Evolutionary conservation across 92 coral and sea anemone species (phyloP), one percentile per base, ranked within the genome.

Genomic region (Galaxea fascicularis): DNA sequence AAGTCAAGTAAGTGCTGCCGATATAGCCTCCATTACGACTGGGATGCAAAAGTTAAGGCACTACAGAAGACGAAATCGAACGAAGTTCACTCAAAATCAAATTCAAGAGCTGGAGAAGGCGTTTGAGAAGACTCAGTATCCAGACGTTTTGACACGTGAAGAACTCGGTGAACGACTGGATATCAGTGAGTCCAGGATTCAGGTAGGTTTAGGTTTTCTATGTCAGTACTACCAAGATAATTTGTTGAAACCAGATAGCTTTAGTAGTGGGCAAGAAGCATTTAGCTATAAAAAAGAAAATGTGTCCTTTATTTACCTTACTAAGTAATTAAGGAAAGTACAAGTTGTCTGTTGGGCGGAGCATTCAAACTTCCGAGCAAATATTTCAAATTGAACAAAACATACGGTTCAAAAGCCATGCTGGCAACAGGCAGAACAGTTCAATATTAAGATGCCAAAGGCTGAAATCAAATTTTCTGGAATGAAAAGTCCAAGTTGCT

Each of bases 141-240:
- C 92, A 22, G 92, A 89, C 44, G 88, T 89, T 14, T 44, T 83
- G 79, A 89, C 92, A 4, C 79, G 92, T 45, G 92, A 89, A 62
- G 92, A 89, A 56, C 79, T 89, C 44, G 92, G 89, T n/a, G 89
- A 89, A 16, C 80, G 93, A 80, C 77, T 90, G 59, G 77, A 86
- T 41, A 87, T 90, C 66, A 85, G 90, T 73, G 93, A 90, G 65
- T 90, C 93, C 24, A 77, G 93, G 67, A 90, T 90, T 58, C 93
- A 90, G 93, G 93, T 90, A 0, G 27, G 12, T 24, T 28, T 35
- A 9, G 10, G 0, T 15, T 17, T 47, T n/a, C 17, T 1, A 29
- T 14, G 41, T 35, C 6, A n/a, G n/a, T 35, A 35, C 3, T 35
- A 35, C 2, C 41, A 35, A 35, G 41, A 35, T 35, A 35, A 35